Conservation (phyloP, 2,113 vertebrate species). For the Hemiprocne comata region DNA sequence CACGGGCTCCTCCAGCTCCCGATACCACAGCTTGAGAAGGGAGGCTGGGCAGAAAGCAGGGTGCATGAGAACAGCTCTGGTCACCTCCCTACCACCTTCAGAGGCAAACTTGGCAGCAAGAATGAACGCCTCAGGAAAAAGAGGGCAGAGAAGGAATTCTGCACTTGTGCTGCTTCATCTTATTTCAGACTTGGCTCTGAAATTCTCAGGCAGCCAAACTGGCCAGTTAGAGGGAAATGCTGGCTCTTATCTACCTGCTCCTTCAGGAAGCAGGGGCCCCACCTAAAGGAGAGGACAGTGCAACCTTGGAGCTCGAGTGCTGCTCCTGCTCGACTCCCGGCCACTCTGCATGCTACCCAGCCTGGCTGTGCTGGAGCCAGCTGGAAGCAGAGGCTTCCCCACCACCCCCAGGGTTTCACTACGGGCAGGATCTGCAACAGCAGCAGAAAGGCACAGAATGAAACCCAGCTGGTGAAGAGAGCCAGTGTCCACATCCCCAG, state of each 20-base stretch:
- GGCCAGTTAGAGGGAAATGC: not conserved
- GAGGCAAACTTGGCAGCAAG: not conserved
- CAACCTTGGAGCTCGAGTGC: not conserved
- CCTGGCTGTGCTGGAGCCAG: not conserved
- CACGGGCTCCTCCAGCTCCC: slow-evolving; percentile 90
- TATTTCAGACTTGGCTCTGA: not conserved
- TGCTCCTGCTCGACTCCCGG: not conserved
- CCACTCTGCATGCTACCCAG: not conserved
- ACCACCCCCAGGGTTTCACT: not conserved
- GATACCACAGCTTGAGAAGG: slow-evolving; percentile 91
- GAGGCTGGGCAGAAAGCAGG: slow-evolving; percentile 76
- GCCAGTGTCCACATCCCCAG: accelerated
- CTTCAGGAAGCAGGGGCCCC: not conserved
- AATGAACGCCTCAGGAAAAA: not conserved
- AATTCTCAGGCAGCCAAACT: not conserved
- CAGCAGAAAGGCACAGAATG: not conserved
- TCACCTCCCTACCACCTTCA: not conserved
- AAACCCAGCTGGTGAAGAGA: not conserved
- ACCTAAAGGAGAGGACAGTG: not conserved
- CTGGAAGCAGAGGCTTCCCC: not conserved
- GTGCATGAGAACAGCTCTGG: not conserved
- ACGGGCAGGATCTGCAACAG: not conserved
- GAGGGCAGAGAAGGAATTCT: not conserved
- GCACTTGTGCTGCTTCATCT: not conserved
- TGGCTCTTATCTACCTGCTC: not conserved